phyloP scores from a whole-genome alignment of 1,140 invertebrate genomes.

The Tetragnatha versicolor region DNA sequence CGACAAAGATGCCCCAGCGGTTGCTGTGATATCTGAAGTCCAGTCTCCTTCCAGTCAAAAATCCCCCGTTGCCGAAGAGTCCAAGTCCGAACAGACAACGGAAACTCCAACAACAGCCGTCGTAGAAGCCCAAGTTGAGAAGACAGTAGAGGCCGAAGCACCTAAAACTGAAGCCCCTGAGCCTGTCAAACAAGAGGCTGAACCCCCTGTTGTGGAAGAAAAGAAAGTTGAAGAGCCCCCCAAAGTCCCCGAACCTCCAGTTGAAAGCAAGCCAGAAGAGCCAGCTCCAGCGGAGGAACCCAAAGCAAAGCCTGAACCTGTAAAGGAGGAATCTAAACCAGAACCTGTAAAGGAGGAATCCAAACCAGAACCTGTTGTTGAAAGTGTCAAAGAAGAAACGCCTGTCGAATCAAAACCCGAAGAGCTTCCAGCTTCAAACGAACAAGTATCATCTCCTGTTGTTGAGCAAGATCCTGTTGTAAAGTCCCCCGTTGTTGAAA shows the following conservation, averaged over 20 bases:
- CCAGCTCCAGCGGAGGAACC: neutral
- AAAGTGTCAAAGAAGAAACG: neutral
- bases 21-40: constrained; percentile 47
- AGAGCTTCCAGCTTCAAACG: neutral
- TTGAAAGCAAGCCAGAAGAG: constrained; percentile 5
- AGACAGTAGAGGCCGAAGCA: neutral
- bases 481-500: neutral
- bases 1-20: constrained; percentile 26
- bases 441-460: too few species aligned
- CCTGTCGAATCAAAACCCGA: neutral
- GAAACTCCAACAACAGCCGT: constrained; percentile 4
- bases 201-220: neutral
- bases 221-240: too few species aligned
- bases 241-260: neutral
- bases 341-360: neutral
- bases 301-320: neutral
- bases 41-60: constrained; percentile 31
- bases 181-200: too few species aligned
- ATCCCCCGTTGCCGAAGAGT: constrained; percentile 27
- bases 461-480: neutral
- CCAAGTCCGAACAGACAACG: constrained; percentile 16
- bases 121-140: constrained; percentile 32
- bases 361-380: too few species aligned
- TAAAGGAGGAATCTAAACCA: neutral
- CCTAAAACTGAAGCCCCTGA: constrained; percentile 3